Conservation (phyloP, 1,140 invertebrate genomes). For the Polypedilum vanderplanki region DNA sequence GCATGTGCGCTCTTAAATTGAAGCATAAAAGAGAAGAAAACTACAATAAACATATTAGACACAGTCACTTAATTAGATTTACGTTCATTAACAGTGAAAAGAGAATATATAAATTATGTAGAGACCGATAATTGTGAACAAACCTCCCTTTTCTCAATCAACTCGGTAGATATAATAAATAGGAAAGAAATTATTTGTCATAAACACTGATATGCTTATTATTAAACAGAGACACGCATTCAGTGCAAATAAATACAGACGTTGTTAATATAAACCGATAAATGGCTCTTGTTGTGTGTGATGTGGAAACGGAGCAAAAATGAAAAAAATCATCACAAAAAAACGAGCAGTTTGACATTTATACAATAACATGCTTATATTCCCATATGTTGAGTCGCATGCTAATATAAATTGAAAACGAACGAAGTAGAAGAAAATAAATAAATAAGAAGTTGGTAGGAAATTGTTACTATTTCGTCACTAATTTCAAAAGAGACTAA, state of each 20-base stretch:
- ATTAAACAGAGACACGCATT: background rate
- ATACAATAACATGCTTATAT: no score
- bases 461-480: no score
- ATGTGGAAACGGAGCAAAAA: no score
- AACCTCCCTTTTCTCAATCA: background rate
- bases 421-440: no score
- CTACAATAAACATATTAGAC: background rate
- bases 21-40: background rate
- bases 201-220: constrained; percentile 8
- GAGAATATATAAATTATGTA: background rate
- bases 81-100: background rate
- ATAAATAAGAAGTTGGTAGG: no score
- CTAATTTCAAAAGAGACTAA: no score
- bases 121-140: background rate
- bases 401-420: no score
- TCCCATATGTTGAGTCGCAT: no score
- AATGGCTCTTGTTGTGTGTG: no score
- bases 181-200: background rate
- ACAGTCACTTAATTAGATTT: background rate
- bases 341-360: no score
- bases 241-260: background rate
- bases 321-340: no score
- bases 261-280: no score
- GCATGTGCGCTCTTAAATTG: background rate
- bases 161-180: background rate